A percentile compares a stretch with the other conserved stretches of the same genome.
phyloP scores from a whole-genome alignment of 2,113 vertebrate genomes.

The Sinocyclocheilus rhinocerous region DNA sequence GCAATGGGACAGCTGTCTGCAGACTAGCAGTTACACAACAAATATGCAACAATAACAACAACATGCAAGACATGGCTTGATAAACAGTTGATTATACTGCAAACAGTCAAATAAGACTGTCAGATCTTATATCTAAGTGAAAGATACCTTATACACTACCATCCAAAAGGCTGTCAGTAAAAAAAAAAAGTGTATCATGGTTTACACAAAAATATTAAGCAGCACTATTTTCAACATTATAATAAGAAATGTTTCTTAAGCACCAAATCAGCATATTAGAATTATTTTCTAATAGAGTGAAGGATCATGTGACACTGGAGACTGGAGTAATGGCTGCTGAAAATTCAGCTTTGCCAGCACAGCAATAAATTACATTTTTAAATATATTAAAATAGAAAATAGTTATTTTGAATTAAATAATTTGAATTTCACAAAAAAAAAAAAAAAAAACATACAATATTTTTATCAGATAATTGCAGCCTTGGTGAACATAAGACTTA shows the following conservation, averaged over 20 bases:
- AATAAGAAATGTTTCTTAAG: background rate
- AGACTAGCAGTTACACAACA: conserved; percentile 22
- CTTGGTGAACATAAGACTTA: too few species aligned
- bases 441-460: too few species aligned
- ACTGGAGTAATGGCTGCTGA: background rate
- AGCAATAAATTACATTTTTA: background rate
- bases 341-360: background rate
- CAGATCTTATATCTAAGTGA: background rate
- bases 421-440: too few species aligned
- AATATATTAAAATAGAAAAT: background rate
- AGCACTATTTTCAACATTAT: background rate
- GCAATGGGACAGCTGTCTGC: conserved; percentile 15
- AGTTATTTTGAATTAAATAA: too few species aligned
- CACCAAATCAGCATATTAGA: background rate
- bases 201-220: background rate
- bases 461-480: too few species aligned
- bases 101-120: background rate
- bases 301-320: background rate
- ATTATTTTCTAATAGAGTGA: background rate
- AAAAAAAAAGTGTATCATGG: background rate
- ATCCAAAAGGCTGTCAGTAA: background rate
- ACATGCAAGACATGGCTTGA: background rate
- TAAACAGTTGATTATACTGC: background rate
- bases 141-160: background rate
- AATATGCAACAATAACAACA: background rate